A percentile compares a stretch with the other conserved stretches of the same genome.
These are phyloP conservation scores for Drosophila aldrichi DNA, from an alignment of 2,888 invertebrate species.

Conservation along the genomic window DNA sequence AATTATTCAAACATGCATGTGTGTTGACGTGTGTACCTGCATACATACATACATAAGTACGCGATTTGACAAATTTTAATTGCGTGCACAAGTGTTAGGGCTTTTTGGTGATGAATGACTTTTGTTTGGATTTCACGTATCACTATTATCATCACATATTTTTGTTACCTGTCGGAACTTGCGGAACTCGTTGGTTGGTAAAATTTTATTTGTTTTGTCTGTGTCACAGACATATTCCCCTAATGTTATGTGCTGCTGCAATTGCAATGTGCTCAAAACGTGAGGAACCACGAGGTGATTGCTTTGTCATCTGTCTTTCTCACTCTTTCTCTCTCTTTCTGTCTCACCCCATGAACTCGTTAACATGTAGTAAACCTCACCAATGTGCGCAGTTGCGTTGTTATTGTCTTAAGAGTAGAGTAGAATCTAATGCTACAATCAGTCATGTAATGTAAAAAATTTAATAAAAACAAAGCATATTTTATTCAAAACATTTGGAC, in stretches of 20 bases:
- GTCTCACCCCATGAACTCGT: conserved; percentile 20
- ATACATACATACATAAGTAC: conserved; percentile 24
- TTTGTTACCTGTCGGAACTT: conserved; percentile 93
- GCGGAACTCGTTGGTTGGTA: conserved; percentile 94
- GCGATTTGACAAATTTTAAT: conserved; percentile 44
- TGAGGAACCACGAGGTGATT: conserved; percentile 69
- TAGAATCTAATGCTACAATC: neutral
- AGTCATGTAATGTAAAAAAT: neutral
- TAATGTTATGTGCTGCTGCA: conserved; percentile 46
- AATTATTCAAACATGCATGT: conserved; percentile 30
- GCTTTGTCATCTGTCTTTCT: conserved; percentile 50
- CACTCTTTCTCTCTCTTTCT: neutral
- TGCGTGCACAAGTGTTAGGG: conserved; percentile 57
- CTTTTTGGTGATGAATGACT: conserved; percentile 58
- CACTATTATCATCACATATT: conserved; percentile 40
- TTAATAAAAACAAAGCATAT: conserved; percentile 1
- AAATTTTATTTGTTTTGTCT: conserved; percentile 87
- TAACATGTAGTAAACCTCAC: conserved; percentile 18
- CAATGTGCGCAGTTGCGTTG: conserved; percentile 56
- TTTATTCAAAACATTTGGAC: neutral
- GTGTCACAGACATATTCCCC: conserved; percentile 74
- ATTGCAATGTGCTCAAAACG: conserved; percentile 57
- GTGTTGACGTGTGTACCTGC: conserved; percentile 33
- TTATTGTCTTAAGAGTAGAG: neutral
- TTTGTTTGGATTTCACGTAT: conserved; percentile 51